Evolutionary conservation across 2,888 invertebrate species (phyloP).

Genomic region (Xylota sylvarum): DNA sequence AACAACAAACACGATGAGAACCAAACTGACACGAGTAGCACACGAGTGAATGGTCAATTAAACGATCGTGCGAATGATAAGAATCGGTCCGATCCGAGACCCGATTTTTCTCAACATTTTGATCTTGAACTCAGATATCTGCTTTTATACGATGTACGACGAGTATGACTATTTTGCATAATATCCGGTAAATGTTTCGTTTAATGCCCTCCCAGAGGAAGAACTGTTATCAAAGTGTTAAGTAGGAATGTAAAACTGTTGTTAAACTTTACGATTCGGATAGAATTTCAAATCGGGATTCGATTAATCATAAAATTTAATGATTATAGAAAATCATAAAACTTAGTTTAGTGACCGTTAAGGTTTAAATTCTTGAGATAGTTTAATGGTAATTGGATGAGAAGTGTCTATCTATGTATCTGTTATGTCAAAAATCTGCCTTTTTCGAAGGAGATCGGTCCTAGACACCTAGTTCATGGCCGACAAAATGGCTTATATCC

Average conservation of each 20-base stretch:
- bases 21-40: constrained; percentile 65
- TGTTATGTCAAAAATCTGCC: neutral
- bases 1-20: constrained; percentile 17
- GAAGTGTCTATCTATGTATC: neutral
- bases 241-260: constrained; percentile 56
- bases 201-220: constrained; percentile 15
- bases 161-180: constrained; percentile 42
- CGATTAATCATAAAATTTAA: constrained; percentile 52
- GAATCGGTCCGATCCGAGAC: constrained; percentile 23
- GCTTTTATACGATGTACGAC: neutral
- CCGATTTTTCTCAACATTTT: constrained; percentile 42
- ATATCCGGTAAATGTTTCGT: constrained; percentile 45
- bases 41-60: constrained; percentile 70
- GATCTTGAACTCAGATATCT: constrained; percentile 34
- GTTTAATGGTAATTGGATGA: neutral
- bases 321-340: constrained; percentile 25
- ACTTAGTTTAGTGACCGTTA: neutral
- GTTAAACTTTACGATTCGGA: constrained; percentile 35
- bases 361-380: constrained; percentile 18
- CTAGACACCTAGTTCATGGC: neutral
- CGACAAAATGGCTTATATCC: neutral
- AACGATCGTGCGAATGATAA: constrained; percentile 68
- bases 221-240: constrained; percentile 44
- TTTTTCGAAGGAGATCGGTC: neutral
- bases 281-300: constrained; percentile 10